Conservation (phyloP, 1,140 invertebrate species). For the Drosophila triauraria region DNA sequence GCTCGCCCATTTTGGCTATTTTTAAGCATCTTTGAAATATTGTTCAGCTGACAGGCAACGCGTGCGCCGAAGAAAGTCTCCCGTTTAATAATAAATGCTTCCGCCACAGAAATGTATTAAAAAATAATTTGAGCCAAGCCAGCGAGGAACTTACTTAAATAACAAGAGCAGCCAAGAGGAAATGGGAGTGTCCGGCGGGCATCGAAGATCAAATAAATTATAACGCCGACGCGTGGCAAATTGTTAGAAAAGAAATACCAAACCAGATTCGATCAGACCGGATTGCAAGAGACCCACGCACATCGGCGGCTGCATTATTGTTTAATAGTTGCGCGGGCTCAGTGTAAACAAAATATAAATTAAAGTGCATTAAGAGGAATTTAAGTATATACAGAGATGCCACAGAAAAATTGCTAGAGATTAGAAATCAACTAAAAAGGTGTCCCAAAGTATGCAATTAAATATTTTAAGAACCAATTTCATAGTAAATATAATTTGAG, state of each 20-base stretch:
- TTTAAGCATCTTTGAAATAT: constrained; percentile 28
- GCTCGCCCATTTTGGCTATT: constrained; percentile 34
- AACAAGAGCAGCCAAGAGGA: constrained; percentile 35
- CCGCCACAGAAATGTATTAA: constrained; percentile 61
- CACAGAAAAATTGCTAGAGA: too few relatives aligned
- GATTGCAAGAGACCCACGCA: constrained; percentile 46
- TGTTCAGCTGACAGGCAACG: constrained; percentile 38
- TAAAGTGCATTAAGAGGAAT: constrained; percentile 6
- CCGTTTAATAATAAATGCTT: constrained; percentile 61
- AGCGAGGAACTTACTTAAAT: constrained; percentile 47
- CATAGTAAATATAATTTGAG: too few relatives aligned
- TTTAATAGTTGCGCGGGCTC: constrained; percentile 43
- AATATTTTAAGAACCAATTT: too few relatives aligned
- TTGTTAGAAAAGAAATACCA: constrained; percentile 28
- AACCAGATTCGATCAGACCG: constrained; percentile 48
- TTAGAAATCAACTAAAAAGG: too few relatives aligned
- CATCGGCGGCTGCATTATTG: constrained; percentile 40
- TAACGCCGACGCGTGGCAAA: constrained; percentile 65
- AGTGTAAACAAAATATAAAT: constrained; percentile 43
- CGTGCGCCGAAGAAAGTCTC: constrained; percentile 21
- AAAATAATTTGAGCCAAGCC: constrained; percentile 30
- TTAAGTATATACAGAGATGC: not conserved
- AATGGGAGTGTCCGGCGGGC: constrained; percentile 49
- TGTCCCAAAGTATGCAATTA: not conserved
- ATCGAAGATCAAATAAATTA: constrained; percentile 58